Percentiles rank a stretch among this genome's conserved stretches.
Evolutionary conservation across 2,888 invertebrate genomes (phyloP).

Genomic region (Ornithoptera priamus): DNA sequence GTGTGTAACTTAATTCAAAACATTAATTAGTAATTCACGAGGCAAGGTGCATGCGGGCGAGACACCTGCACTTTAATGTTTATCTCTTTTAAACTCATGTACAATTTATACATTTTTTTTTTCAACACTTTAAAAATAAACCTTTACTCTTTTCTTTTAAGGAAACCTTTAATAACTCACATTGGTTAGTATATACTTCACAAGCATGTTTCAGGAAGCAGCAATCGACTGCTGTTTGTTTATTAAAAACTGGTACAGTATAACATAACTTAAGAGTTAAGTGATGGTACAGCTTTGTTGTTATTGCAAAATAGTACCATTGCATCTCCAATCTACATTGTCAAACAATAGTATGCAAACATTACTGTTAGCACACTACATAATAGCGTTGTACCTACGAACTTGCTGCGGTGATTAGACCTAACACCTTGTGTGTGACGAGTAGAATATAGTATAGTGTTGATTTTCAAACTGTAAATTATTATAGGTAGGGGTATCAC

Average conservation of each 20-base stretch:
- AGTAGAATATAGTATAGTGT: too few species aligned
- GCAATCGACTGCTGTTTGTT: conserved; percentile 15
- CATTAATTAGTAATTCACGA: conserved; percentile 43
- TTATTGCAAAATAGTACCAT: not conserved
- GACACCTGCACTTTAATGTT: conserved; percentile 45
- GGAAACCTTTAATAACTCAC: not conserved
- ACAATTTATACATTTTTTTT: conserved; percentile 21
- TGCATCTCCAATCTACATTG: not conserved
- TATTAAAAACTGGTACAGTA: conserved; percentile 4
- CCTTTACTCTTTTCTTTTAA: conserved; percentile 7
- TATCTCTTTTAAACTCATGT: conserved; percentile 30
- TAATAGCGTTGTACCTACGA: too few species aligned
- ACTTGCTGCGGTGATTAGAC: too few species aligned
- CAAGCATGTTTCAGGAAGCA: not conserved
- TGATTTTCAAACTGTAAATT: too few species aligned
- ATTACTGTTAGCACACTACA: too few species aligned
- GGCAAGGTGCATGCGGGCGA: conserved; percentile 49
- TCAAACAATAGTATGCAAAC: not conserved
- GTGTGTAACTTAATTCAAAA: conserved; percentile 37
- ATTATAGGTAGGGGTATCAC: too few species aligned
- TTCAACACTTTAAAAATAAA: not conserved
- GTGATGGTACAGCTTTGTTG: not conserved
- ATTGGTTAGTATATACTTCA: not conserved
- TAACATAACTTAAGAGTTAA: not conserved
- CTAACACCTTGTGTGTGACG: too few species aligned